phyloP scores from a whole-genome alignment of 1,140 invertebrate species.

The Triops longicaudatus region DNA sequence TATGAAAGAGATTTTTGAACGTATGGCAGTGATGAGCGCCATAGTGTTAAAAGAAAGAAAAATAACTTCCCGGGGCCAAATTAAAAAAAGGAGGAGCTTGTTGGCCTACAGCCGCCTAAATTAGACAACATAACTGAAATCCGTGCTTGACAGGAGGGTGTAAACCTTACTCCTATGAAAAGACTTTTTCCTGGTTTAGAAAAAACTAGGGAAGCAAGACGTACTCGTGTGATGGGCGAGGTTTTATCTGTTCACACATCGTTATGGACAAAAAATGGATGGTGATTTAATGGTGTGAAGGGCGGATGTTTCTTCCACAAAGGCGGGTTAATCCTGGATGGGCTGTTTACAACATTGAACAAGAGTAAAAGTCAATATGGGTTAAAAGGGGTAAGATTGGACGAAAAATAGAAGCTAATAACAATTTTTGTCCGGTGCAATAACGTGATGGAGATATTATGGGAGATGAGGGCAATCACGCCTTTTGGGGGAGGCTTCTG shows the following conservation, averaged over 20 bases:
- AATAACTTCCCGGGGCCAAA: background rate
- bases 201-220: background rate
- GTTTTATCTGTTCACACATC: conserved; percentile 3
- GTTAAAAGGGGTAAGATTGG: too few species aligned
- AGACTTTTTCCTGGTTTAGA: background rate
- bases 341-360: too few species aligned
- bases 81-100: background rate
- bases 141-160: background rate
- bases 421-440: background rate
- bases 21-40: background rate
- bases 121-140: conserved; percentile 1
- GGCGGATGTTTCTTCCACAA: background rate
- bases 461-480: background rate
- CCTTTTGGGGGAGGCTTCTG: background rate
- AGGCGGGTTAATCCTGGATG: background rate
- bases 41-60: background rate
- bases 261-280: conserved; percentile 5
- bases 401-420: background rate
- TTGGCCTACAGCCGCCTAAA: background rate
- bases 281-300: background rate
- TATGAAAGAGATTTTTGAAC: background rate
- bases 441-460: background rate
- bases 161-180: background rate
- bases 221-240: background rate
- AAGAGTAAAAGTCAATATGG: too few species aligned